A percentile compares a stretch with the other conserved stretches of the same genome.
Evolutionary conservation across 2,888 invertebrate genomes (phyloP).

Genomic region (Helleia helle): DNA sequence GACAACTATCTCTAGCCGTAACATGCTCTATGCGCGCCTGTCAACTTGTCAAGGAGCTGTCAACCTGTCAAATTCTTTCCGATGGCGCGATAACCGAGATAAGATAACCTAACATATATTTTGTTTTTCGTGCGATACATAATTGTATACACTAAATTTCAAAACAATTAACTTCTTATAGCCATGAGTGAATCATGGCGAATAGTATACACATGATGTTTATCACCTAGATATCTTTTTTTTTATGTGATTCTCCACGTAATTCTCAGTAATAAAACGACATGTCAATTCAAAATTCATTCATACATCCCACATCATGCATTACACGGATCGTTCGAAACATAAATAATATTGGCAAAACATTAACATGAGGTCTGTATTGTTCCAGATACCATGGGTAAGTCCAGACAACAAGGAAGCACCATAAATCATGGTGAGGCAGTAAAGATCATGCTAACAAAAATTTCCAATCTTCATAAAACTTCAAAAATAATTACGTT

Average conservation of each 20-base stretch:
- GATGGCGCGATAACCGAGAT: constrained; percentile 30
- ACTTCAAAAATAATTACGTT: constrained; percentile 62
- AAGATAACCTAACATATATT: constrained; percentile 5
- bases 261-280: background rate
- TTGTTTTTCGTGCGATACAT: constrained; percentile 4
- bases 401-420: constrained; percentile 63
- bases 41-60: constrained; percentile 49
- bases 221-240: no score
- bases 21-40: constrained; percentile 27
- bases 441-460: constrained; percentile 53
- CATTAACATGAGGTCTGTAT: constrained; percentile 43
- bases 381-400: constrained; percentile 89
- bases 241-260: no score
- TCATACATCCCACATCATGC: no score
- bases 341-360: constrained; percentile 8
- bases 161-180: no score
- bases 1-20: background rate
- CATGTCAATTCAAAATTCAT: background rate
- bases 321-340: background rate
- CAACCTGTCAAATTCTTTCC: constrained; percentile 42
- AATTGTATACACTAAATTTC: constrained; percentile 5
- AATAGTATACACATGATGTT: no score
- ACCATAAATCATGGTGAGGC: constrained; percentile 49
- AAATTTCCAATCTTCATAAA: constrained; percentile 72
- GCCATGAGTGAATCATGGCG: no score